Percentiles rank a stretch among this genome's conserved stretches.
Conservation (phyloP, 2,888 invertebrate genomes). For the Dusona sp. region DNA sequence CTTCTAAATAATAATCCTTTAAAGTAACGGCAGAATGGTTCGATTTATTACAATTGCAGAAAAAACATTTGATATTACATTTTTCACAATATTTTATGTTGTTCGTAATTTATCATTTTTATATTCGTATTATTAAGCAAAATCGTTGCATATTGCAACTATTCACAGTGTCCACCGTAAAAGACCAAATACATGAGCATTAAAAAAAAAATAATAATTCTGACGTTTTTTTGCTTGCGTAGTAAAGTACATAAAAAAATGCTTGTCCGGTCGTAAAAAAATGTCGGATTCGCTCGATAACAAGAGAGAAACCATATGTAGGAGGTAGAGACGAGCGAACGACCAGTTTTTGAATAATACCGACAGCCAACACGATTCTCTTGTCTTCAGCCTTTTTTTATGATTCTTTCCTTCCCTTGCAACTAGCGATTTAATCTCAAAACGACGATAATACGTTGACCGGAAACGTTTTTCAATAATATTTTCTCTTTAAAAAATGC, state of each 20-base stretch:
- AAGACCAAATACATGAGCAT: neutral
- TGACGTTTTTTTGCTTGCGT: constrained; percentile 39
- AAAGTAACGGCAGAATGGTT: no score
- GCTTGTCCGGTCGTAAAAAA: constrained; percentile 50
- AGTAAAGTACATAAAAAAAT: constrained; percentile 46
- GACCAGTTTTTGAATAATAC: constrained; percentile 23
- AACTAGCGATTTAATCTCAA: constrained; percentile 45
- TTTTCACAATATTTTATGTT: no score
- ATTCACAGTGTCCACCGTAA: neutral
- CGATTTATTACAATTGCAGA: no score
- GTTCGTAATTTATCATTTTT: neutral
- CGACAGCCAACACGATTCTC: constrained; percentile 29
- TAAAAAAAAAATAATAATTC: constrained; percentile 23
- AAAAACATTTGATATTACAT: no score
- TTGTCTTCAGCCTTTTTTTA: constrained; percentile 30
- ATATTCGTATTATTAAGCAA: neutral
- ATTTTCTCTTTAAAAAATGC: constrained; percentile 6
- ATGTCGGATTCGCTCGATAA: constrained; percentile 55
- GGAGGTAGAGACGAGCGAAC: constrained; percentile 39
- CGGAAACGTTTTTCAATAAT: constrained; percentile 26
- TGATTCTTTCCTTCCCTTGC: neutral
- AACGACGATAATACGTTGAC: constrained; percentile 24
- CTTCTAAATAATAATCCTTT: no score
- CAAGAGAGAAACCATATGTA: constrained; percentile 38
- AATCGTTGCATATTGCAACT: neutral